Percentiles rank a stretch among this genome's conserved stretches.
Conservation (phyloP, 2,113 vertebrate genomes). For the Bos javanicus region DNA sequence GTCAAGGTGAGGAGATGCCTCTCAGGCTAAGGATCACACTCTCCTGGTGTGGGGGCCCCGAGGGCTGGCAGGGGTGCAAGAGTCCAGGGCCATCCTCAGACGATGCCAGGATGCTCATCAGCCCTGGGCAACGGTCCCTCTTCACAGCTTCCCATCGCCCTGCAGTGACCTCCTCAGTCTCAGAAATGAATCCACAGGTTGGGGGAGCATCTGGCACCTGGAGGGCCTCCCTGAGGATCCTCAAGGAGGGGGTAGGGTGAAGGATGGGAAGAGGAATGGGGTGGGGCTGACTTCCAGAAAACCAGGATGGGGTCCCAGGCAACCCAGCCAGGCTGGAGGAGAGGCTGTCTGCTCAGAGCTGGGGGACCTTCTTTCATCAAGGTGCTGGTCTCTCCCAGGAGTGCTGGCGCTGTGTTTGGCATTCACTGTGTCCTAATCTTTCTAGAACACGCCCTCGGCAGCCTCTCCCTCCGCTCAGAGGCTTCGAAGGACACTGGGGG, state of each 20-base stretch:
- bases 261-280: not conserved
- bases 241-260: fast-evolving
- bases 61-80: fast-evolving
- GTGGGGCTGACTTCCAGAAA: not conserved
- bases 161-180: not conserved
- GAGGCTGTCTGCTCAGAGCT: not conserved
- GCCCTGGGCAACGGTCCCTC: not conserved
- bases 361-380: not conserved
- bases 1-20: not conserved
- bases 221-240: not conserved
- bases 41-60: not conserved
- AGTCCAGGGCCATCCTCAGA: not conserved
- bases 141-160: not conserved
- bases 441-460: not conserved
- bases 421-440: constrained; percentile 1
- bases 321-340: fast-evolving
- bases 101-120: not conserved
- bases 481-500: not conserved
- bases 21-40: fast-evolving
- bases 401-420: fast-evolving
- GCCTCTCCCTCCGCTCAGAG: not conserved
- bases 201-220: not conserved
- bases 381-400: not conserved
- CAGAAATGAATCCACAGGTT: not conserved
- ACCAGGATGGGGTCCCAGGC: not conserved